Evolutionary conservation across 2,888 invertebrate genomes (phyloP).

Genomic region (Spialia ferax): DNA sequence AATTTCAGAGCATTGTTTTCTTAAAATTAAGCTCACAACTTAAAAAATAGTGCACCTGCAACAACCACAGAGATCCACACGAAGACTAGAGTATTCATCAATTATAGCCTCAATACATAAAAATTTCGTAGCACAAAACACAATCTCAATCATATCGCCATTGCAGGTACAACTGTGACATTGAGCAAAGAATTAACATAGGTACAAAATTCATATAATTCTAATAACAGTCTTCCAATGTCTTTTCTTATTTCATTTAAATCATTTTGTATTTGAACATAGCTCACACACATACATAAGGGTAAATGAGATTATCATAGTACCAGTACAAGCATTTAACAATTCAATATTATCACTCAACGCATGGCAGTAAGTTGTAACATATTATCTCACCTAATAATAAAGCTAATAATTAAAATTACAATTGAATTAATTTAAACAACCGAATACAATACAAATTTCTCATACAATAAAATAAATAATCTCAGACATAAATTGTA

Average conservation of each 20-base stretch:
- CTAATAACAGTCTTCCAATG: conserved; percentile 71
- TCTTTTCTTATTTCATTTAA: conserved; percentile 59
- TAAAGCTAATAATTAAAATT: conserved; percentile 48
- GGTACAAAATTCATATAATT: conserved; percentile 27
- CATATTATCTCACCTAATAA: conserved; percentile 31
- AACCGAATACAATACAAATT: conserved; percentile 53
- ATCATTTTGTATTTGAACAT: conserved; percentile 18
- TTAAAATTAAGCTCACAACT: conserved; percentile 36
- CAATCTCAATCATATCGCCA: conserved; percentile 50
- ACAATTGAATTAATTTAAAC: conserved; percentile 47
- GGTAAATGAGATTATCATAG: conserved; percentile 39
- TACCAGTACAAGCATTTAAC: conserved; percentile 17
- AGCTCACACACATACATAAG: conserved; percentile 14
- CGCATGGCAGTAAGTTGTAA: conserved; percentile 50
- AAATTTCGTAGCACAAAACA: conserved; percentile 45
- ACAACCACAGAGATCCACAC: conserved; percentile 59
- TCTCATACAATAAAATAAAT: conserved; percentile 68
- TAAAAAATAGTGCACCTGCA: conserved; percentile 54
- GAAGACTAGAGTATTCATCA: conserved; percentile 61
- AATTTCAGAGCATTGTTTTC: conserved; percentile 16
- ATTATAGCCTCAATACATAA: conserved; percentile 56
- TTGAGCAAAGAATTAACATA: conserved; percentile 39
- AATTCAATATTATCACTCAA: conserved; percentile 25
- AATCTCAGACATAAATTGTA: conserved; percentile 70
- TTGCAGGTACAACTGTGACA: conserved; percentile 56